Conservation (phyloP, 2,113 vertebrate genomes). For the Pomatostomus ruficeps region DNA sequence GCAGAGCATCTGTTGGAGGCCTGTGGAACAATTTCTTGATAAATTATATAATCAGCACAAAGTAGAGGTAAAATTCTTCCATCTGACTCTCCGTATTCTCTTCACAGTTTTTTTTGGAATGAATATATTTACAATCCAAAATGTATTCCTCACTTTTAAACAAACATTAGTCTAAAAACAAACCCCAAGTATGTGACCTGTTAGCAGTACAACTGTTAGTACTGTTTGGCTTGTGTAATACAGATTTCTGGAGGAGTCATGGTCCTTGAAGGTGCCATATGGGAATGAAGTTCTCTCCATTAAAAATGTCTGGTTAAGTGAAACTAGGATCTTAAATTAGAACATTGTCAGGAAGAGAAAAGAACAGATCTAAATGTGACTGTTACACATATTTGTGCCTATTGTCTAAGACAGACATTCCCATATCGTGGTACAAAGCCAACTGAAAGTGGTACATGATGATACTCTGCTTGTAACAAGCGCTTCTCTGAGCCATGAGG, state of each 20-base stretch:
- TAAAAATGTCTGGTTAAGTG: slow-evolving; percentile 58
- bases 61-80: slow-evolving; percentile 55
- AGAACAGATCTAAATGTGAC: slow-evolving; percentile 52
- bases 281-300: slow-evolving; percentile 37
- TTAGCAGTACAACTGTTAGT: slow-evolving; percentile 5
- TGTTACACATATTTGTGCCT: slow-evolving; percentile 39
- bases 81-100: slow-evolving; percentile 40
- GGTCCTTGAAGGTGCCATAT: slow-evolving; percentile 50
- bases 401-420: slow-evolving; percentile 49
- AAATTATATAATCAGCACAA: slow-evolving; percentile 55
- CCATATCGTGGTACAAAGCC: neutral
- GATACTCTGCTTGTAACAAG: neutral
- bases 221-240: neutral
- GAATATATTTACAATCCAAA: slow-evolving; percentile 11
- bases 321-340: slow-evolving; percentile 61
- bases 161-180: slow-evolving; percentile 28
- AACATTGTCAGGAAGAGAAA: slow-evolving; percentile 53
- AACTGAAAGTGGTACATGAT: slow-evolving; percentile 15
- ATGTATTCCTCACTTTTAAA: slow-evolving; percentile 33
- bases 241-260: slow-evolving; percentile 24
- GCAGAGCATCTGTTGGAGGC: slow-evolving; percentile 60
- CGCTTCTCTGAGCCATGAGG: neutral
- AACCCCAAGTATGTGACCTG: slow-evolving; percentile 17
- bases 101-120: slow-evolving; percentile 24
- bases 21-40: slow-evolving; percentile 49